Conservation (phyloP, 2,797 vertebrate genomes). For the Notamacropus eugenii region DNA sequence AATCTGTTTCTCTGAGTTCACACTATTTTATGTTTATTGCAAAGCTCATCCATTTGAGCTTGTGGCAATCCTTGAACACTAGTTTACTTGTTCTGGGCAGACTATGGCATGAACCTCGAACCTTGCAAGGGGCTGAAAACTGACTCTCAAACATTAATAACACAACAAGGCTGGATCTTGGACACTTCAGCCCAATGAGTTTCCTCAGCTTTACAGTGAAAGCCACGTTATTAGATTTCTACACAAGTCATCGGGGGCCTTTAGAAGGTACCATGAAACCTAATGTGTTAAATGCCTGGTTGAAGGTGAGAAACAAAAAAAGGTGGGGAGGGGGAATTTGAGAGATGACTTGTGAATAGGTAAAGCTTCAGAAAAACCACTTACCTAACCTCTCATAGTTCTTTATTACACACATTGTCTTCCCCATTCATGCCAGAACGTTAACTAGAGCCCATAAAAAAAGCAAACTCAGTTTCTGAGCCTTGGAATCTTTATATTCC, state of each 20-base stretch:
- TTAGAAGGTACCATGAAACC: neutral
- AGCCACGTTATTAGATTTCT: neutral
- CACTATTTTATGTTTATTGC: neutral
- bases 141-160: neutral
- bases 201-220: neutral
- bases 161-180: neutral
- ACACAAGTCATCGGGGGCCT: constrained; percentile 8
- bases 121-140: neutral
- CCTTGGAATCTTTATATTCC: neutral
- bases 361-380: constrained; percentile 1
- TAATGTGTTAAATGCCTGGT: neutral
- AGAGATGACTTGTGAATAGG: neutral
- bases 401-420: neutral
- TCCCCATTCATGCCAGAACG: neutral
- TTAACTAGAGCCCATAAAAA: neutral
- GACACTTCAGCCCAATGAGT: neutral
- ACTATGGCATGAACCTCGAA: neutral
- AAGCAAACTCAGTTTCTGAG: neutral
- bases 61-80: neutral
- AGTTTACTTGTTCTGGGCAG: neutral
- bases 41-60: neutral
- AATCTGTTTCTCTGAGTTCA: neutral
- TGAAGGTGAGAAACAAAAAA: neutral
- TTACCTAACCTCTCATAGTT: neutral
- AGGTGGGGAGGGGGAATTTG: too few relatives aligned